phyloP scores from a whole-genome alignment of 2,797 vertebrate species.

The Chloroceryle inda region DNA sequence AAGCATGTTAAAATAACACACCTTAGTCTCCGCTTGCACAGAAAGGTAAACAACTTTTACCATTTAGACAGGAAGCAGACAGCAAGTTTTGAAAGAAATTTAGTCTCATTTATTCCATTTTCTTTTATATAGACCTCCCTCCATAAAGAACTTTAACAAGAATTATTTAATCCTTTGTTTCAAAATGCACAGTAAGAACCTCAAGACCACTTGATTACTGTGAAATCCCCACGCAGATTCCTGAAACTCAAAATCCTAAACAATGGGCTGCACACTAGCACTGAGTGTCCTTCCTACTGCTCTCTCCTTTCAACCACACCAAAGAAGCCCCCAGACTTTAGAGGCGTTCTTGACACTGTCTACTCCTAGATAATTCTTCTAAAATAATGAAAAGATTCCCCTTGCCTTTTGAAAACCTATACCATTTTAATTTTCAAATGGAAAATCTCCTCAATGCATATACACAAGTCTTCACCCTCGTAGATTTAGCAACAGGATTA shows the following conservation, averaged over 20 bases:
- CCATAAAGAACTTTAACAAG: not conserved
- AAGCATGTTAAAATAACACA: not conserved
- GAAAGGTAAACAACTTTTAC: not conserved
- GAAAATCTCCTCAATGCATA: not conserved
- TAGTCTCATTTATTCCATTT: not conserved
- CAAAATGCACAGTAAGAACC: not conserved
- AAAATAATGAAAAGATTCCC: not conserved
- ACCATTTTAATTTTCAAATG: not conserved
- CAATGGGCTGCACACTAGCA: not conserved
- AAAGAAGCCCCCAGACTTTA: not conserved
- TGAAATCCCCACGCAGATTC: not conserved
- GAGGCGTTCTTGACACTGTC: not conserved
- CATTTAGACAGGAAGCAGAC: not conserved
- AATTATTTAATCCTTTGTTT: not conserved
- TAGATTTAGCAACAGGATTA: not conserved
- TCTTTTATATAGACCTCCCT: not conserved
- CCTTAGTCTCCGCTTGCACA: not conserved
- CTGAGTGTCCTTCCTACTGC: accelerated
- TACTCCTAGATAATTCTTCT: not conserved
- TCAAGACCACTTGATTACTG: not conserved
- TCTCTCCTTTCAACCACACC: not conserved
- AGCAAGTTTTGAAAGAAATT: not conserved
- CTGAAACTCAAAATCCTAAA: not conserved
- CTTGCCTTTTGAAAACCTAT: not conserved
- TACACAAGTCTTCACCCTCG: not conserved